Base-by-base conservation (phyloP, 2,113 vertebrate species). In the Xerus inauris region DNA sequence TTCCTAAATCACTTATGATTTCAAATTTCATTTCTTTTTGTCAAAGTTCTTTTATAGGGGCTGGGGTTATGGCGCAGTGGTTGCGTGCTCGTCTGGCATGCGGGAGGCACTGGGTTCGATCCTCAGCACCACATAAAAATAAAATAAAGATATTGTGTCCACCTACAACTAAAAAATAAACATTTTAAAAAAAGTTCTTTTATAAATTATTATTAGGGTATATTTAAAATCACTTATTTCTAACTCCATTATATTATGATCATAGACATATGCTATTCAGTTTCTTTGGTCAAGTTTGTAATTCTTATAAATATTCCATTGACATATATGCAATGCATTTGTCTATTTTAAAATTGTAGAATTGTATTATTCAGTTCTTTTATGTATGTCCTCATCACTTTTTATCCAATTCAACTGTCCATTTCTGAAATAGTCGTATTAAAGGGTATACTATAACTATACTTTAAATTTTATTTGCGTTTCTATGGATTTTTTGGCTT, bases 301-400 rank as follows among this genome's bases (percentile, higher is more conserved):
- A 91, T 69, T 77, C 45, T 87, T 84, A 67, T 45, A 83, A 67
- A 54, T 38, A 73, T 75, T 83, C 8, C 3, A 67, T 51, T 42
- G 30, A 65, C 20, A 47, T 24, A 45, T 49, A 49, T 11, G 59
- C 22, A 64, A 65, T 81, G 1, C 14, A 49, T 71, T 91, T 92
- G 91, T 72, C 87, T 76, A 45, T 85, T 91, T 96, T 28, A 90
- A 91, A 51, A 2, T 88, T 79, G 42, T 72, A 84, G 42, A 90
- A 77, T 80, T 72, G 8, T 49, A 73, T 69, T 94, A 19, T 32
- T 87, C 42, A 76, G 5, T 75, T 85, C 1, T 81, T 83, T 82
- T 59, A 57, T 54, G 8, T 38, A 38, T 28, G 2, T 65, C 22
- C 30, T 96, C 3, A 20, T 54, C 3, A 20, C 47, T 76, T 95